phyloP scores from a whole-genome alignment of 2,797 vertebrate species.

The Masticophis lateralis region DNA sequence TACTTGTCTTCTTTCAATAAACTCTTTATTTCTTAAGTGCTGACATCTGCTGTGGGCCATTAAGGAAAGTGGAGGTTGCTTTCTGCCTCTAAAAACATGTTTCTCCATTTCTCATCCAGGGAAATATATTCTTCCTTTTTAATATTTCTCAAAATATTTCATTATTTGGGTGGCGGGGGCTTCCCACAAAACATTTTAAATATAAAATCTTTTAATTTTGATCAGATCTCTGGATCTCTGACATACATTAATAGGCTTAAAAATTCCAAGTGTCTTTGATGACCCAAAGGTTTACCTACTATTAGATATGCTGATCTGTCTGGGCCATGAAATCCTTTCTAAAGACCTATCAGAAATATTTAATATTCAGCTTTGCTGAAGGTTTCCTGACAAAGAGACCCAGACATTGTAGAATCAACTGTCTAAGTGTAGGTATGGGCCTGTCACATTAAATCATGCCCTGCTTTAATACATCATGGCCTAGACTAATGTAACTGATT shows the following conservation, averaged over 20 bases:
- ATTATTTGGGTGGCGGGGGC: no score
- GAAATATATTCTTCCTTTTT: no score
- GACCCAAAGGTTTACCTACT: not conserved
- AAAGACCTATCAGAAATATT: not conserved
- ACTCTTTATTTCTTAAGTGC: no score
- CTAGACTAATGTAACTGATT: not conserved
- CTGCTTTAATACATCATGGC: not conserved
- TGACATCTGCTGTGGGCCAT: no score
- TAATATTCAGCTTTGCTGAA: not conserved
- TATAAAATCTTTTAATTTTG: not conserved
- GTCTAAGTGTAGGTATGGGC: constrained; percentile 5
- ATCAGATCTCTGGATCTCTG: not conserved
- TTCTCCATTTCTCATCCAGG: no score
- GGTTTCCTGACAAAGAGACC: not conserved
- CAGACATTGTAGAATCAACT: constrained; percentile 40
- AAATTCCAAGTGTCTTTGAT: not conserved
- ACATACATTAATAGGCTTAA: not conserved
- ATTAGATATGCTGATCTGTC: not conserved
- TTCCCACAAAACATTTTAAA: not conserved
- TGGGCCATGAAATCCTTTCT: not conserved
- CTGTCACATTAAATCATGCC: not conserved
- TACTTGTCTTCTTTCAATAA: no score
- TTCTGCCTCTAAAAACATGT: no score
- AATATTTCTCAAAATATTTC: no score
- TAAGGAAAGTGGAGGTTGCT: no score